phyloP scores from a whole-genome alignment of 2,888 invertebrate species.

The Cybosia mesomella region DNA sequence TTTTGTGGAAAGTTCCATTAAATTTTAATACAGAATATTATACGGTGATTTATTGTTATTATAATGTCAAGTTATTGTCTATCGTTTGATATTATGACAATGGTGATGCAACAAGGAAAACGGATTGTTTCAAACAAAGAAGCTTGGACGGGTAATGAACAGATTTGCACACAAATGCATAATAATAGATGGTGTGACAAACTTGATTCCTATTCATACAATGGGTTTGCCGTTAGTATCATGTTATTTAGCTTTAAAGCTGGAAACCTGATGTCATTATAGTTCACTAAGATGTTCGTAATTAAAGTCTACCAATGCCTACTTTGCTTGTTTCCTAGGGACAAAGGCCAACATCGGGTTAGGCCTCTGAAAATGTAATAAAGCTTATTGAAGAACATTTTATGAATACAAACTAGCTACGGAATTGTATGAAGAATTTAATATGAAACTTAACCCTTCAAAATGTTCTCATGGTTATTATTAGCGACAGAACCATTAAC shows the following conservation, averaged over 20 bases:
- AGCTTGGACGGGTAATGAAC: slow-evolving; percentile 5
- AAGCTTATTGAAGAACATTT: background rate
- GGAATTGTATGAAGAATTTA: background rate
- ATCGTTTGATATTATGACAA: slow-evolving; percentile 52
- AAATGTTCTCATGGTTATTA: slow-evolving; percentile 36
- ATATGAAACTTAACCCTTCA: slow-evolving; percentile 22
- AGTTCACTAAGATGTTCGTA: background rate
- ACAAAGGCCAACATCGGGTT: background rate
- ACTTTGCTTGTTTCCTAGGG: background rate
- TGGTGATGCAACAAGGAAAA: slow-evolving; percentile 67
- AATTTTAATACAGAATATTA: slow-evolving; percentile 43
- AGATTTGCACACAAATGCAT: slow-evolving; percentile 2
- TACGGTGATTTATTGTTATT: slow-evolving; percentile 47
- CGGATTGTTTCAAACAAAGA: slow-evolving; percentile 31
- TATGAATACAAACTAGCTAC: background rate
- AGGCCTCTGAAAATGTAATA: background rate
- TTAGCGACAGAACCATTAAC: slow-evolving; percentile 38
- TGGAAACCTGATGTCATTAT: background rate
- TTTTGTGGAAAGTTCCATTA: slow-evolving; percentile 47
- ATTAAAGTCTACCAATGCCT: background rate
- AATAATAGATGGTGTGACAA: slow-evolving; percentile 1
- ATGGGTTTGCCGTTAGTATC: background rate
- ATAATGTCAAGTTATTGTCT: slow-evolving; percentile 45
- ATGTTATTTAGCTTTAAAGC: background rate
- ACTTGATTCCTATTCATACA: background rate